Evolutionary conservation across 35 echinoderm and acorn worm species (phyloP).

Genomic region (Anneissia japonica): DNA sequence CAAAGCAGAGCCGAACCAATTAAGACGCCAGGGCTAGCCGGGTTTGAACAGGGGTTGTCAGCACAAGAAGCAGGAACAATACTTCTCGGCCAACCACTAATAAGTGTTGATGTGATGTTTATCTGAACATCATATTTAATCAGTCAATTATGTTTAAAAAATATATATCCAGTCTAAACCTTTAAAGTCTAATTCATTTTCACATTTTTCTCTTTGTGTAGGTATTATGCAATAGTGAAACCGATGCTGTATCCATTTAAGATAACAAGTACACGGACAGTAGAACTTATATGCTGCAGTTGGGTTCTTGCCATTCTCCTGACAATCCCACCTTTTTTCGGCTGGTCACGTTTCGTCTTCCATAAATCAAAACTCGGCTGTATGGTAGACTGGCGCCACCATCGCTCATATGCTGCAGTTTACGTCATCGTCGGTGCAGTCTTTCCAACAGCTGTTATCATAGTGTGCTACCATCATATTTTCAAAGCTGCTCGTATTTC

Average conservation of each 20-base stretch:
- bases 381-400: slow-evolving; percentile 62
- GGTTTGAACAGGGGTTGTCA: background rate
- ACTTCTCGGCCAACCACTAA: too few relatives aligned
- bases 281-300: slow-evolving; percentile 38
- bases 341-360: slow-evolving; percentile 76
- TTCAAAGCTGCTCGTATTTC: slow-evolving; percentile 56
- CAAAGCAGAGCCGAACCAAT: too few relatives aligned
- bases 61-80: background rate
- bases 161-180: too few relatives aligned
- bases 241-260: slow-evolving; percentile 81
- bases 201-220: slow-evolving; percentile 37
- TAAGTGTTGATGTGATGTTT: too few relatives aligned
- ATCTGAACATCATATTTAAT: too few relatives aligned
- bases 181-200: too few relatives aligned
- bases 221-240: slow-evolving; percentile 86
- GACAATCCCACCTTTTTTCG: slow-evolving; percentile 71
- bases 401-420: slow-evolving; percentile 65
- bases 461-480: slow-evolving; percentile 64
- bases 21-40: too few relatives aligned
- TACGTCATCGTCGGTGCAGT: slow-evolving; percentile 46
- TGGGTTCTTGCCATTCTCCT: slow-evolving; percentile 64
- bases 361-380: slow-evolving; percentile 41
- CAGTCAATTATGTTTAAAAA: too few relatives aligned
- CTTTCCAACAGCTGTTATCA: slow-evolving; percentile 47
- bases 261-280: slow-evolving; percentile 54